Base-by-base conservation (phyloP, 2,888 invertebrate genomes). In the Lasioglossum morio region DNA sequence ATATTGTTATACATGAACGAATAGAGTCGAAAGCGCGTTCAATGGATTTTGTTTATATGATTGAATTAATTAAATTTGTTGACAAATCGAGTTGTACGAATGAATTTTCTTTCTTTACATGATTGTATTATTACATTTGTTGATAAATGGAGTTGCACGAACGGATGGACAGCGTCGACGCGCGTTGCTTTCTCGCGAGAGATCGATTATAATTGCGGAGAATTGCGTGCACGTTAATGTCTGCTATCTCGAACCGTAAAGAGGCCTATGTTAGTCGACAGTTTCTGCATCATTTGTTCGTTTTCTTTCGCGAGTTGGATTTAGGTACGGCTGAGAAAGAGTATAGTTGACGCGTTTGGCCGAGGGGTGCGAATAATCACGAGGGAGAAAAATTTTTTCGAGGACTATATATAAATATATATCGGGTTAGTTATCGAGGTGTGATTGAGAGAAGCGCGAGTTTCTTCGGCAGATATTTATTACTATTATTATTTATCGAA, bases 401-500 rank as follows among this genome's bases (percentile, higher is more conserved):
- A 80, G 89, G 82, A 83, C 80, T 89, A 88, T 90, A 86, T 57
- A 43, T 43, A 43, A 12, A 40, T 40, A 40, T 40, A 10, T 40
- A 40, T 14, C 77, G 78, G 85, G 85, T 5, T 85, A 86, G 87
- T 90, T 90, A 86, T 86, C 77, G 75, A 76, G 69, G 81, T 66
- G 87, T 84, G 89, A 88, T 63, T 86, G 82, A 82, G 81, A 80
- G 79, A 87, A 37, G 72, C 82, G 77, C 78, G 87, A 80, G 86
- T 73, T 85, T 87, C 84, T 91, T 90, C 87, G 89, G 89, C 87
- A 85, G 76, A 89, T 90, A 91, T 91, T 91, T 91, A 91, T 91
- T 91, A 84, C 77, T 84, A 91, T 89, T 86, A 90, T 90, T 90
- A 91, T 90, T 91, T 91, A 90, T 90, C 87, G 80, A 87, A 81